Conservation (phyloP, 2,113 vertebrate genomes). For the Phainopepla nitens region DNA sequence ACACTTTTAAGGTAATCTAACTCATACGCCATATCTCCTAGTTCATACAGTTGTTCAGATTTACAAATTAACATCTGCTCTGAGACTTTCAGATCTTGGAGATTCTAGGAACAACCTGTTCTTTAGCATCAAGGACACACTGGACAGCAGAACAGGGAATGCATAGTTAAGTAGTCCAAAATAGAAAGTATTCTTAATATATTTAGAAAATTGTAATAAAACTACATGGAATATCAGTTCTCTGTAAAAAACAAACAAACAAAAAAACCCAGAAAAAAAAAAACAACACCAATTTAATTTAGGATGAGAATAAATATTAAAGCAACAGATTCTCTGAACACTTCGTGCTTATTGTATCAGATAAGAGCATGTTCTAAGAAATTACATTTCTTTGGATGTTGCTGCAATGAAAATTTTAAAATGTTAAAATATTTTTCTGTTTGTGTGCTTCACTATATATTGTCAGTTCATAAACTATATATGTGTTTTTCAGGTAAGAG, state of each 20-base stretch:
- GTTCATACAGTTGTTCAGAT: neutral
- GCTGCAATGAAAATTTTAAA: neutral
- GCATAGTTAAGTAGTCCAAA: neutral
- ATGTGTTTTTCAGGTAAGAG: slow-evolving; percentile 52
- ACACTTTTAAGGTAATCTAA: neutral
- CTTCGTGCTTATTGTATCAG: neutral
- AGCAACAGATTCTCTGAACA: neutral
- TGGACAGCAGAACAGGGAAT: neutral
- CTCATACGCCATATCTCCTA: neutral
- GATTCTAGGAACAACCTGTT: neutral
- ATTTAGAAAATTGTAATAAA: neutral
- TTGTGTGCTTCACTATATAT: neutral
- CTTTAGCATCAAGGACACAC: neutral
- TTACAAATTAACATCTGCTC: neutral
- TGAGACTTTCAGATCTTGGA: neutral
- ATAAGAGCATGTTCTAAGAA: neutral
- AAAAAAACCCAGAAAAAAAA: neutral
- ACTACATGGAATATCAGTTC: neutral
- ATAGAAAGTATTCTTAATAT: neutral
- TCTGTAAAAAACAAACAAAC: neutral
- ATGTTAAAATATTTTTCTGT: neutral
- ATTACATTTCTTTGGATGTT: neutral
- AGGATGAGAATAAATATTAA: neutral
- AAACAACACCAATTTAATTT: neutral
- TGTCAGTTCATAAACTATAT: neutral